Conservation (phyloP, 2,888 invertebrate genomes). For the Ennomos fuscantarius region DNA sequence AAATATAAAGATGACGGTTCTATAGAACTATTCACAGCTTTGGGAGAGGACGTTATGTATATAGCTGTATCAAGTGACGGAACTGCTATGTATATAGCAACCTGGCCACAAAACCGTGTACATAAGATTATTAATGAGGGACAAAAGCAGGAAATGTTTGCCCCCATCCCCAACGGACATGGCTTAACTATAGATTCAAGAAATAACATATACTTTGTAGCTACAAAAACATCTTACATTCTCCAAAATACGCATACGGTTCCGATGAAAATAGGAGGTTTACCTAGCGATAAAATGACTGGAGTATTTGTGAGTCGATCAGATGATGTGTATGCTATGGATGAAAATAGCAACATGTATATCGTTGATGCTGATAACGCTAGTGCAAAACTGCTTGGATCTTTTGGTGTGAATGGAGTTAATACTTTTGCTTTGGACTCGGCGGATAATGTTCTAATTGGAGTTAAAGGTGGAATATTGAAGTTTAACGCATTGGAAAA, state of each 20-base stretch:
- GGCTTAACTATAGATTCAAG: slow-evolving; percentile 70
- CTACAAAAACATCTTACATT: slow-evolving; percentile 72
- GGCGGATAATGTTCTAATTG: slow-evolving; percentile 71
- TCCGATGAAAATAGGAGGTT: slow-evolving; percentile 71
- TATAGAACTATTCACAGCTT: slow-evolving; percentile 64
- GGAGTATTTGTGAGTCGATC: slow-evolving; percentile 72
- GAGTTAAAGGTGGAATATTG: slow-evolving; percentile 65
- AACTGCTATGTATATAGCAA: slow-evolving; percentile 68
- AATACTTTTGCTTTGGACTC: slow-evolving; percentile 76
- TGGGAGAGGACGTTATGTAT: slow-evolving; percentile 79
- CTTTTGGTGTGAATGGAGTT: slow-evolving; percentile 65
- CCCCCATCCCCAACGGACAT: slow-evolving; percentile 73
- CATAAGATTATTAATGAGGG: slow-evolving; percentile 70
- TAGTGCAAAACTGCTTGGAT: slow-evolving; percentile 62
- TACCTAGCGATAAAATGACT: slow-evolving; percentile 71
- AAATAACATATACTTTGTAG: slow-evolving; percentile 75
- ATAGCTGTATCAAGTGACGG: slow-evolving; percentile 68
- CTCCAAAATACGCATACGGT: slow-evolving; percentile 59
- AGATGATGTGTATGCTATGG: slow-evolving; percentile 74
- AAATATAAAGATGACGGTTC: slow-evolving; percentile 72
- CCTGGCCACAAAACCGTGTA: slow-evolving; percentile 78
- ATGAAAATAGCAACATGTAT: slow-evolving; percentile 72
- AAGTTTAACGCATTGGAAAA: slow-evolving; percentile 67
- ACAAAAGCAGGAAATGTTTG: slow-evolving; percentile 62
- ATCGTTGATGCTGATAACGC: slow-evolving; percentile 63